Conservation (phyloP, 1,140 invertebrate species). For the Pomacea maculata region DNA sequence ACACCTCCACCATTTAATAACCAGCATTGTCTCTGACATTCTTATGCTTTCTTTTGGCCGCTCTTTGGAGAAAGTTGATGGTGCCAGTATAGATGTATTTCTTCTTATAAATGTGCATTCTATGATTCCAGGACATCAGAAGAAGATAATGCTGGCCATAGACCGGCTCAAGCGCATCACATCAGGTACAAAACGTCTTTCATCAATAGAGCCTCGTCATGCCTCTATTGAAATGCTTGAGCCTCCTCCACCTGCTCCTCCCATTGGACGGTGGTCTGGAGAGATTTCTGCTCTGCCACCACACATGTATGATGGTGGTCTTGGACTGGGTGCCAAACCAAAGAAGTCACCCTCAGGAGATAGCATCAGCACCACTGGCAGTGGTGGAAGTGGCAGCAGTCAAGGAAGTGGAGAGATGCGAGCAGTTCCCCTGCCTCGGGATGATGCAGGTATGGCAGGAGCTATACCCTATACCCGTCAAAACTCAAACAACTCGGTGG, state of each 20-base stretch:
- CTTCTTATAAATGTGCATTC: slow-evolving; percentile 42
- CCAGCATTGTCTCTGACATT: too few relatives aligned
- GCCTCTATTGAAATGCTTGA: slow-evolving; percentile 45
- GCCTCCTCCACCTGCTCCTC: slow-evolving; percentile 42
- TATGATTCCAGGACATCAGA: slow-evolving; percentile 92
- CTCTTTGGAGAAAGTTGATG: not conserved
- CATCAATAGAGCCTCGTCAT: slow-evolving; percentile 43
- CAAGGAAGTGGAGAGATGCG: slow-evolving; percentile 29
- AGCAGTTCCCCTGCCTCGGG: slow-evolving; percentile 25
- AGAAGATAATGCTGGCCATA: slow-evolving; percentile 96
- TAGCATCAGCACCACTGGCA: slow-evolving; percentile 58
- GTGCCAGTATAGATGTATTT: not conserved
- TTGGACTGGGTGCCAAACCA: slow-evolving; percentile 35
- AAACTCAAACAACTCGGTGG: slow-evolving; percentile 25
- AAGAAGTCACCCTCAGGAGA: slow-evolving; percentile 59
- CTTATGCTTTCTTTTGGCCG: not conserved
- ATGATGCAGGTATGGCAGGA: slow-evolving; percentile 20
- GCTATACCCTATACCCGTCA: slow-evolving; percentile 24
- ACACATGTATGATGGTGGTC: slow-evolving; percentile 26
- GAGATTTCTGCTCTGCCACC: slow-evolving; percentile 32
- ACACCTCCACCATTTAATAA: not conserved
- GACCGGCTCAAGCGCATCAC: slow-evolving; percentile 93
- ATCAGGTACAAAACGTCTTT: slow-evolving; percentile 51
- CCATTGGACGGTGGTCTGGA: slow-evolving; percentile 51
- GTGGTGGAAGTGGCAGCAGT: slow-evolving; percentile 44